Evolutionary conservation across 2,113 vertebrate species (phyloP).

Genomic region (Engraulis encrasicolus): DNA sequence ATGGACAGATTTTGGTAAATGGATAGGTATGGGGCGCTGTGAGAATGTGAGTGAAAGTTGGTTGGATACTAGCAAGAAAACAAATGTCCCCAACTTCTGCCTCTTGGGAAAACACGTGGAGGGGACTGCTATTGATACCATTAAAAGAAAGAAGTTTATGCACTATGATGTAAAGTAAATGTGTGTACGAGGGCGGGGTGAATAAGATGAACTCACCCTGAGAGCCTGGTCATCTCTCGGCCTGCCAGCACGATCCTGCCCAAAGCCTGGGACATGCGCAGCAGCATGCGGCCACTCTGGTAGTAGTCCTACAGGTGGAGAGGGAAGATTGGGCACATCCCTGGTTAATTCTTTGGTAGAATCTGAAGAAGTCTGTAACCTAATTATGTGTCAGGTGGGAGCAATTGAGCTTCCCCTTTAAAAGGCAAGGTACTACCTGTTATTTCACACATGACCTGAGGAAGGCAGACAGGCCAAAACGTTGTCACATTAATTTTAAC

Average conservation of each 20-base stretch:
- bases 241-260: constrained; percentile 96
- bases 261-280: constrained; percentile 95
- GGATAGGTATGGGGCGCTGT: neutral
- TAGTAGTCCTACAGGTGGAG: constrained; percentile 99
- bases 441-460: no score
- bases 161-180: neutral
- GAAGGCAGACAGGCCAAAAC: no score
- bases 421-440: no score
- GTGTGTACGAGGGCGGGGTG: neutral
- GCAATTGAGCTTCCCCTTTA: no score
- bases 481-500: no score
- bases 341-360: no score
- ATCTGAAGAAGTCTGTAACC: no score
- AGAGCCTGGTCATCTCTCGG: constrained; percentile 94
- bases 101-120: no score
- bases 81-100: no score
- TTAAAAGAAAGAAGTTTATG: neutral
- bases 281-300: constrained; percentile 96
- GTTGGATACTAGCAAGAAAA: no score
- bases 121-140: neutral
- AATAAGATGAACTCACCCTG: constrained; percentile 89
- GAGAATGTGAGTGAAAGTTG: neutral
- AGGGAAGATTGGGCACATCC: no score
- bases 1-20: neutral
- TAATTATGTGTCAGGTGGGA: no score